phyloP scores from a whole-genome alignment of 2,113 vertebrate species.

The Steatornis caripensis region DNA sequence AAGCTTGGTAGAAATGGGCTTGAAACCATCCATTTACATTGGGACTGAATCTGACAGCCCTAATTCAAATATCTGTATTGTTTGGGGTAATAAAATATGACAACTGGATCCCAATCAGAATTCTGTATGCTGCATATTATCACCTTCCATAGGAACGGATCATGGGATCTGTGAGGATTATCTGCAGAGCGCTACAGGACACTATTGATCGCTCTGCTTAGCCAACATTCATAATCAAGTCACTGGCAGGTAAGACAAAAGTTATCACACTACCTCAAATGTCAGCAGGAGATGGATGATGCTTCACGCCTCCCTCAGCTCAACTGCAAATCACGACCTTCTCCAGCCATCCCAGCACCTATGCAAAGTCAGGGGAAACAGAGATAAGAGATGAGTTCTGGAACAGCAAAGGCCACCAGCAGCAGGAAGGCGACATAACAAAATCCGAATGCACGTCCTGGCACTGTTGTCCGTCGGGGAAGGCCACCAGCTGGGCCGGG shows the following conservation, averaged over 20 bases:
- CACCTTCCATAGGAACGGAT: not conserved
- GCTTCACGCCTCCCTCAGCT: slow-evolving; percentile 19
- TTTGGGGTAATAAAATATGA: not conserved
- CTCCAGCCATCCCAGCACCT: slow-evolving; percentile 54
- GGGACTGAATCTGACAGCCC: not conserved
- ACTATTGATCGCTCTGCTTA: not conserved
- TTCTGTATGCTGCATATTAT: not conserved
- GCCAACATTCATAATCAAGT: not conserved
- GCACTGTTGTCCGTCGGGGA: not conserved
- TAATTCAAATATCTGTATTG: not conserved
- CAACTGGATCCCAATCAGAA: not conserved
- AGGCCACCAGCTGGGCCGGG: not conserved
- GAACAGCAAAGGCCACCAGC: not conserved
- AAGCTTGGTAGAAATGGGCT: not conserved
- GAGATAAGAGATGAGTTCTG: not conserved
- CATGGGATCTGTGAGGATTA: not conserved
- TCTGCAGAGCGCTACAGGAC: not conserved
- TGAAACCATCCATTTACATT: not conserved
- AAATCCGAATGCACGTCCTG: accelerated
- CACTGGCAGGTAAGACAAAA: not conserved
- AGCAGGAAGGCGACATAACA: not conserved
- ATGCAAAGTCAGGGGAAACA: not conserved
- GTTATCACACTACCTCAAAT: slow-evolving; percentile 1
- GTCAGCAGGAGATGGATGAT: not conserved
- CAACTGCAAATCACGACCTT: not conserved